A percentile compares a stretch with the other conserved stretches of the same genome.
phyloP scores from a whole-genome alignment of 2,888 invertebrate species.

The Lutraria lutraria region DNA sequence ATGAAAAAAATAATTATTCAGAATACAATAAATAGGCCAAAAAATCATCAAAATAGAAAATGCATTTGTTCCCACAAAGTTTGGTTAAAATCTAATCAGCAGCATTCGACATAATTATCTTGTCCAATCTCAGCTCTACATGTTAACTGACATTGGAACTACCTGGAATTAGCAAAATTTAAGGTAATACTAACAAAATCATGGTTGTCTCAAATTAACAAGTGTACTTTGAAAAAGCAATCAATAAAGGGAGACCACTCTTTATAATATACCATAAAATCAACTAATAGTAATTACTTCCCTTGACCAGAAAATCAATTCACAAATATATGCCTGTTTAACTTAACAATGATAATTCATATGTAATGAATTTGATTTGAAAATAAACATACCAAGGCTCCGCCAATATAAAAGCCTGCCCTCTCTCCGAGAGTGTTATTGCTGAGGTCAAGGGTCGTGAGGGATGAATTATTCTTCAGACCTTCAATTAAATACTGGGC shows the following conservation, averaged over 20 bases:
- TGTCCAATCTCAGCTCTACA: too few species aligned
- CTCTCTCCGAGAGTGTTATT: slow-evolving; percentile 83
- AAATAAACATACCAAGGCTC: slow-evolving; percentile 78
- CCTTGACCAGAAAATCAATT: background rate
- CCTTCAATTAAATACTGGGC: slow-evolving; percentile 79
- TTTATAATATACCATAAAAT: background rate
- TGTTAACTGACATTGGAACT: too few species aligned
- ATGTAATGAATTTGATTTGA: background rate
- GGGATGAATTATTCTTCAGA: slow-evolving; percentile 82
- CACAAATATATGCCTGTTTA: background rate
- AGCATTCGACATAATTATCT: too few species aligned
- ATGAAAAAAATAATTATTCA: background rate
- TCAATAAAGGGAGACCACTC: background rate
- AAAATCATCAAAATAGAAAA: too few species aligned
- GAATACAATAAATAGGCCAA: too few species aligned
- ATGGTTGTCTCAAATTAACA: too few species aligned
- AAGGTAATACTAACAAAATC: too few species aligned
- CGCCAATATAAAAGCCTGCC: slow-evolving; percentile 81
- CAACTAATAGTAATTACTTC: background rate
- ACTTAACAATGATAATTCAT: background rate
- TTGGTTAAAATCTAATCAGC: too few species aligned
- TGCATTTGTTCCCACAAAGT: too few species aligned
- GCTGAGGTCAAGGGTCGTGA: slow-evolving; percentile 83
- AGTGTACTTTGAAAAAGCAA: too few species aligned
- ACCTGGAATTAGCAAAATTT: too few species aligned